Base-by-base conservation (phyloP, 2,797 vertebrate genomes). In the Decapterus maruadsi region DNA sequence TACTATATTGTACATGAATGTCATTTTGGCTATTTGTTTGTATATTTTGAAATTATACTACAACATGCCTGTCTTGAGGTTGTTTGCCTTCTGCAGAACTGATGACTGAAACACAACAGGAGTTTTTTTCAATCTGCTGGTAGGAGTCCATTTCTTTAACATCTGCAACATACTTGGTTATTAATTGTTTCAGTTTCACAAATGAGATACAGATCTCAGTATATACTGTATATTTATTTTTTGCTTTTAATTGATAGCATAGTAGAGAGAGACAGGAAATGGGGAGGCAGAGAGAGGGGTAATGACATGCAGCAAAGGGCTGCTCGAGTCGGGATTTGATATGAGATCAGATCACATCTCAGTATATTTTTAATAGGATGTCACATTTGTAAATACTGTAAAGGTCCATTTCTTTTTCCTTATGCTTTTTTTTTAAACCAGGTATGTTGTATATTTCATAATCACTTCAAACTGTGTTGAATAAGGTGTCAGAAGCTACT, bases 341-440 rank as follows among this genome's bases (percentile, higher is more conserved):
- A 26, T n/a, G 26, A 26, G 26, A 26, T 26, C 26, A 26, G 26
- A 26, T 34, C 31, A 5, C 4, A 6, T 34, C 31, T 34, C 4
- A 6, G 31, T 78, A 46, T 87, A 80, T 83, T 83, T 89, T 85
- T 67, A 71, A 75, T 29, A 87, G 55, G 77, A 75, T 38, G 38
- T 77, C 72, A 63, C 64, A 48, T 81, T 43, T 94, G 92, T 92
- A 94, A 86, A 93, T 92, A 84, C 48, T 90, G 87, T 90, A 87
- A 81, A 91, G 62, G 29, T 13, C 57, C 53, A 53, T 72, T 1
- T 46, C 8, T 9, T 1, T 38, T 75, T 75, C 82, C 65, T 57
- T 60, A 0, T 77, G 78, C 66, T 68, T 79, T 73, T 66, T 78
- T 77, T 82, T 84, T 82, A 19, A 80, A 81, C 43, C 77, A 75